Base-by-base conservation (phyloP, 2,888 invertebrate species). In the Conus canariensis region DNA sequence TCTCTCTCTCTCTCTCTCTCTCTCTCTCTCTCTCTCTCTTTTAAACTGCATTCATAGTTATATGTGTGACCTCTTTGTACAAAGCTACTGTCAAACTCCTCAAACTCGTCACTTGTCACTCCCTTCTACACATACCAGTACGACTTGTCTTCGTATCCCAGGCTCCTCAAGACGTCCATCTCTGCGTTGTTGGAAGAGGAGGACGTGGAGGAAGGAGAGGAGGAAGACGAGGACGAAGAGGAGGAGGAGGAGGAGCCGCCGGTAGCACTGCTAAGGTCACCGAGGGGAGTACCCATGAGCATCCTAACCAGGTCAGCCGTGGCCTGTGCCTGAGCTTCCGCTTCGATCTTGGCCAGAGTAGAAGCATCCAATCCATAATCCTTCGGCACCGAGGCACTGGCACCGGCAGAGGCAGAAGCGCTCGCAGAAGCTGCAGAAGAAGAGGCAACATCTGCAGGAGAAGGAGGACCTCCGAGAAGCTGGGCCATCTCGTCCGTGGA, bases 361-460 rank as follows among this genome's bases (percentile, higher is more conserved):
- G n/a, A 5, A 6, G 74, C 74, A 74, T 22, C n/a, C 70, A 70
- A n/a, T 6, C 9, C n/a, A 22, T n/a, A 9, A 10, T 67, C 67
- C 74, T 74, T 9, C 74, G 74, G 7, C 74, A 74, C n/a, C 1
- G 25, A 74, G n/a, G 74, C 74, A n/a, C n/a, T 25, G 7, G 74
- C 25, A 7, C n/a, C 5, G 74, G 83, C n/a, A 58, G 83, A 83
- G 58, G 56, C 83, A 6, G 82, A 82, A n/a, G 83, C 83, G 22
- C 58, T 9, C n/a, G 83, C 83, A 22, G 83, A 83, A 59, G 83
- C 59, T 12, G 85, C n/a, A 59, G 85, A 64, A 64, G 64, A 64
- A 16, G 64, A 64, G 16, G 16, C 64, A 64, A 16, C n/a, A 74
- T 12, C 12, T 9, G 74, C 74, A 9, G 22, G 22, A 9, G 22